Base-by-base conservation (phyloP, 2,888 invertebrate species). In the Leucozona laternaria region DNA sequence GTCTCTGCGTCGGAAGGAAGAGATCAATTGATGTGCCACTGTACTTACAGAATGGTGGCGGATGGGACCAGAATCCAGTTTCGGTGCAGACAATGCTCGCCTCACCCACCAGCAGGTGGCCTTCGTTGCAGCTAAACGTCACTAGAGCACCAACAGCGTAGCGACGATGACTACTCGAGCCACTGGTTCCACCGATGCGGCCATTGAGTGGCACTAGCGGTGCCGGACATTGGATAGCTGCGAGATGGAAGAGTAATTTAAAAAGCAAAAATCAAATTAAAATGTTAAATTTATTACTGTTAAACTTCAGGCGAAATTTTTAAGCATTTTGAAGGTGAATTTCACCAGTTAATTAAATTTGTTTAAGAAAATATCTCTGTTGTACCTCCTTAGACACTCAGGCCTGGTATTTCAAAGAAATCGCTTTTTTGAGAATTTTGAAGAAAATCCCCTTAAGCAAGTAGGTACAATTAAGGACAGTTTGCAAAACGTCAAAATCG, bases 11-110 rank as follows among this genome's bases (percentile, higher is more conserved):
- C 53, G 87, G 76, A 62, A 71, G 71, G 71, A 48, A 66, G 50
- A 68, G 76, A 53, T 70, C 64, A 73, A 76, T 75, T 57, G 77
- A 58, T 31, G 34, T 53, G 55, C 78, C 72, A 75, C 79, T 79
- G 89, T 91, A 92, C 93, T 92, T 92, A 95, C 97, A 97, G 91
- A 96, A 95, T 62, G 97, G 97, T 13, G 97, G 95, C 25, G 96
- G 96, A 91, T 97, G 96, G 2, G 97, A 97, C 97, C 97, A 97
- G 90, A 95, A 96, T 60, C 97, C 97, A 84, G 95, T 96, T 91
- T 97, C 97, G 7, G 96, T 97, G 93, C 97, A 97, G 58, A 97
- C 96, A 89, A 97, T 96, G 86, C 96, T 96, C 0, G 95, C 95
- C 91, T 97, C 97, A 5, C 97, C 97, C 34, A 92, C 92, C 88